Base-by-base conservation (phyloP, 2,888 invertebrate species). In the Mythimna pallens region DNA sequence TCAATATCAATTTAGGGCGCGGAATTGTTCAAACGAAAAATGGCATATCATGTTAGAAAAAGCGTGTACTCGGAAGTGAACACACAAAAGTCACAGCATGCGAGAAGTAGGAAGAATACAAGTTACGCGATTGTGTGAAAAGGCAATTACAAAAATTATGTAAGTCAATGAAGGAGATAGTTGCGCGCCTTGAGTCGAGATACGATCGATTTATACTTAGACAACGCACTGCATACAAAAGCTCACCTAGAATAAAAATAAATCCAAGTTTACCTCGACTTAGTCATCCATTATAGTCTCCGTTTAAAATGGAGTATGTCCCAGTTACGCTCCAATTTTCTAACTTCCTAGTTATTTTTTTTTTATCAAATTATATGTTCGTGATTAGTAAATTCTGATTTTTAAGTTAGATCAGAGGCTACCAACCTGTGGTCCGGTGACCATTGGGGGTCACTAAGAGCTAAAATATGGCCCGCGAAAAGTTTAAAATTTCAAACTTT, bases 121-220 rank as follows among this genome's bases (percentile, higher is more conserved):
- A 83, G 87, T 90, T 90, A 91, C 91, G 90, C 90, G 91, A 87
- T 89, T 92, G 91, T 95, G 93, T 92, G 94, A 93, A 94, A 93
- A 92, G 89, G 91, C 91, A 93, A 94, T 94, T 94, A 93, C 89
- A 88, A 88, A 89, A 88, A 92, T 95, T 93, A 95, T 92, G 89
- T 94, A 95, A 94, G 87, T 82, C 89, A 90, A 90, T 92, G 88
- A 92, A 88, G 90, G 91, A 91, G 93, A 93, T 92, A 94, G 92
- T 91, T 89, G 91, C 84, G 85, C 86, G 89, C 90, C 91, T 92
- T 91, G 90, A 90, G 84, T 72, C 76, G 59, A 85, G 89, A 89
- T 90, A 89, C 83, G 81, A 92, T 92, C 92, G 88, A 87, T 81
- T 76, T 70, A 66, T 76, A 70, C 82, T 78, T 83, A 77, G 80